phyloP scores from a whole-genome alignment of 1,140 invertebrate genomes.

The Manduca sexta region DNA sequence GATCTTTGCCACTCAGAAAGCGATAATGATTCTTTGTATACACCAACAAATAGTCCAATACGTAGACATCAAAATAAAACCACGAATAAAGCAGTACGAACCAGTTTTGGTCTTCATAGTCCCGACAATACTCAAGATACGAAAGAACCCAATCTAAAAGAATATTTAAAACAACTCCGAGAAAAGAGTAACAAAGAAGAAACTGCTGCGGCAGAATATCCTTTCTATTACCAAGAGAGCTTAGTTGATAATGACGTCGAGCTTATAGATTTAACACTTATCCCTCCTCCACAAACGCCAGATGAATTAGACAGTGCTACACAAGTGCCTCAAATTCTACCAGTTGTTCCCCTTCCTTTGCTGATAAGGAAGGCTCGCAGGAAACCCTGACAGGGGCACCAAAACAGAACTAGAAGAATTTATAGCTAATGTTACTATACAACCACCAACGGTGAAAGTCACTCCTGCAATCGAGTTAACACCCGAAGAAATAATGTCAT shows the following conservation, averaged over 20 bases:
- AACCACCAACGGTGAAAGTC: constrained; percentile 81
- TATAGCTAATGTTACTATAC: constrained; percentile 86
- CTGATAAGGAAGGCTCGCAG: constrained; percentile 63
- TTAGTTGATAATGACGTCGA: constrained; percentile 82
- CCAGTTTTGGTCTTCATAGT: constrained; percentile 90
- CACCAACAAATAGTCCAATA: constrained; percentile 85
- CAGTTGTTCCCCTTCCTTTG: constrained; percentile 83
- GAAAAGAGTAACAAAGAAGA: constrained; percentile 74
- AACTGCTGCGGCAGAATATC: constrained; percentile 38
- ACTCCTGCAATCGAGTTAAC: constrained; percentile 82
- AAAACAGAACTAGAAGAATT: constrained; percentile 80
- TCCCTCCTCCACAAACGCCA: constrained; percentile 88
- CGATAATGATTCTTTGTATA: constrained; percentile 88
- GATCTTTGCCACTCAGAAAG: constrained; percentile 81
- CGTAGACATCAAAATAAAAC: constrained; percentile 71
- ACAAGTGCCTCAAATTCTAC: constrained; percentile 76
- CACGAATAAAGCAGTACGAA: constrained; percentile 73
- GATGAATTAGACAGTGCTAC: constrained; percentile 81
- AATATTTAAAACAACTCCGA: constrained; percentile 77
- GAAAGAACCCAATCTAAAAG: constrained; percentile 77
- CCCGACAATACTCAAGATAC: constrained; percentile 77
- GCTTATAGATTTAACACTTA: constrained; percentile 91
- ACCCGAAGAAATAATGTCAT: constrained; percentile 84
- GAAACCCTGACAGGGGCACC: constrained; percentile 21
- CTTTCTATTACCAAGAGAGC: constrained; percentile 66